These are phyloP conservation scores for Acromyrmex charruanus DNA, from an alignment of 1,140 invertebrate species.

Conservation along the genomic window DNA sequence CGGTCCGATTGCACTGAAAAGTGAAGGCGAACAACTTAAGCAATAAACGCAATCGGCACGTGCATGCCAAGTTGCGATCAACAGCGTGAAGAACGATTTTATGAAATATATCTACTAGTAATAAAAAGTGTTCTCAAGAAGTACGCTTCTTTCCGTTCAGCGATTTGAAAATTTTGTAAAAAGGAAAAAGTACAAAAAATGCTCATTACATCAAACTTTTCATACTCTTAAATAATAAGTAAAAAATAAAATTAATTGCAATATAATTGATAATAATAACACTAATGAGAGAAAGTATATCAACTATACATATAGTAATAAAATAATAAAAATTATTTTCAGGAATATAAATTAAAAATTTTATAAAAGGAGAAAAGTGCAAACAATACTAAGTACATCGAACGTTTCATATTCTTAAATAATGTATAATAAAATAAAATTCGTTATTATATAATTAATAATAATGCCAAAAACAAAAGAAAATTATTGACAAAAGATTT, in stretches of 20 bases:
- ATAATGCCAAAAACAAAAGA: not conserved
- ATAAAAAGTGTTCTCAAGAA: slow-evolving; percentile 29
- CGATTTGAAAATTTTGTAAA: not conserved
- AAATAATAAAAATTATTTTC: no score
- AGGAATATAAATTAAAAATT: no score
- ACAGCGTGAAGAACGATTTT: slow-evolving; percentile 21
- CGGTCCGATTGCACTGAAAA: slow-evolving; percentile 29
- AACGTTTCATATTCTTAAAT: no score
- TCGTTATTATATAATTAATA: not conserved
- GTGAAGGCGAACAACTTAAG: not conserved
- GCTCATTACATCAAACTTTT: not conserved
- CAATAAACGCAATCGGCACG: slow-evolving; percentile 19
- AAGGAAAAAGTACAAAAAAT: not conserved
- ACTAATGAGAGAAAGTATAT: not conserved
- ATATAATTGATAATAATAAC: not conserved
- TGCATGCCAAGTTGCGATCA: not conserved
- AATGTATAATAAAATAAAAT: no score
- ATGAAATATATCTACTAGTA: not conserved
- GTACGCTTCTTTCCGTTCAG: not conserved
- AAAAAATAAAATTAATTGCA: slow-evolving; percentile 5
- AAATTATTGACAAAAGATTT: not conserved
- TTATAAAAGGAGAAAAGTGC: no score
- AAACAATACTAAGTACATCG: no score
- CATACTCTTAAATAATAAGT: not conserved
- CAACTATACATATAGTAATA: no score